Evolutionary conservation across 2,113 vertebrate genomes (phyloP).

Genomic region (Halcyon malimbica): DNA sequence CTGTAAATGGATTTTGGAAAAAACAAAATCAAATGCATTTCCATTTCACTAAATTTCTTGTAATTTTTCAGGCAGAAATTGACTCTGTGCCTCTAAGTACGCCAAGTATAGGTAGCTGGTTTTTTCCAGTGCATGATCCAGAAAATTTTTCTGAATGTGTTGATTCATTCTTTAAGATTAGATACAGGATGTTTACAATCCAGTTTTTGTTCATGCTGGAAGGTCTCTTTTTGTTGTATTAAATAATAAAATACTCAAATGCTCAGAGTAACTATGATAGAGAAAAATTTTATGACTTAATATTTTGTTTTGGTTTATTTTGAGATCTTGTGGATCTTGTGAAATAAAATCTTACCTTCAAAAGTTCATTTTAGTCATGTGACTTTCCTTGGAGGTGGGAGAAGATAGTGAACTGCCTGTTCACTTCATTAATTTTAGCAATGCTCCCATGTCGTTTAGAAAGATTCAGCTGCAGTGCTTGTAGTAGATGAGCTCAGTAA

Average conservation of each 20-base stretch:
- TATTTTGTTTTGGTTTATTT: background rate
- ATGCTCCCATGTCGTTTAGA: background rate
- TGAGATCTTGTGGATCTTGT: background rate
- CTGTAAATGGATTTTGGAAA: background rate
- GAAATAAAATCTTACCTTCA: background rate
- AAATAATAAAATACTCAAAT: background rate
- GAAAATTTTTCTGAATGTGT: background rate
- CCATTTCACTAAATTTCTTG: background rate
- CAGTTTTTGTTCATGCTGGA: background rate
- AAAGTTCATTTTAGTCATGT: background rate
- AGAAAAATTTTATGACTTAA: background rate
- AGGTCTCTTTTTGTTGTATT: background rate
- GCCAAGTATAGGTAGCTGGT: background rate
- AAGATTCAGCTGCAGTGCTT: background rate
- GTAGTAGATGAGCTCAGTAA: background rate
- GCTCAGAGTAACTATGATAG: background rate
- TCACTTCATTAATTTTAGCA: background rate
- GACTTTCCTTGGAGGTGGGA: background rate
- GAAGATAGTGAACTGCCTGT: background rate
- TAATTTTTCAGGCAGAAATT: background rate
- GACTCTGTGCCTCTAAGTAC: background rate
- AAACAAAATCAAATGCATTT: background rate
- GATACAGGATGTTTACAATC: background rate
- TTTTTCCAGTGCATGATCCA: background rate
- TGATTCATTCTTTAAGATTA: background rate